phyloP scores from a whole-genome alignment of 2,113 vertebrate genomes.

The Tursiops truncatus region DNA sequence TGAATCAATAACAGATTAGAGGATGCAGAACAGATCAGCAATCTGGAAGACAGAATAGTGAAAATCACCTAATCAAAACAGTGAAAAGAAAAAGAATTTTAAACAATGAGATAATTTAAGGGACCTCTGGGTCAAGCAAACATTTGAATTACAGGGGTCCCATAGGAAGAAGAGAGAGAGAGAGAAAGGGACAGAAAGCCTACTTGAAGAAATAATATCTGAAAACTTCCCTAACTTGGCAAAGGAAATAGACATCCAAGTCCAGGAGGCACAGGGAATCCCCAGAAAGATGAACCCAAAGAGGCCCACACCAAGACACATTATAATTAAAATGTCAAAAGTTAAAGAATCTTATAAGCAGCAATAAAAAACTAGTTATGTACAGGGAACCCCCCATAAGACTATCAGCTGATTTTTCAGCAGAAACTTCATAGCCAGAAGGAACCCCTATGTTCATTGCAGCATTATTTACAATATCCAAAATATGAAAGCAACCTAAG shows the following conservation, averaged over 20 bases:
- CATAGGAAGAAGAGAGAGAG: background rate
- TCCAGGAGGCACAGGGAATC: background rate
- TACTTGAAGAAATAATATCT: background rate
- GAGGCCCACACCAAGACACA: background rate
- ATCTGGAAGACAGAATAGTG: background rate
- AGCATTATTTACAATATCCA: too few species aligned
- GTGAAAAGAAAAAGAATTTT: background rate
- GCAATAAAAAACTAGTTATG: background rate
- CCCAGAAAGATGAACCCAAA: background rate
- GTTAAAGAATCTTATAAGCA: background rate
- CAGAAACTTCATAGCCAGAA: background rate
- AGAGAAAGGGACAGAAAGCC: background rate
- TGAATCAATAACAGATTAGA: background rate
- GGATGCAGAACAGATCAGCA: background rate
- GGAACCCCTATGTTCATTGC: background rate
- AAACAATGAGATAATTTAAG: background rate
- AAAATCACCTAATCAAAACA: background rate
- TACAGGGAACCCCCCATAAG: background rate
- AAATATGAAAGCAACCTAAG: too few species aligned
- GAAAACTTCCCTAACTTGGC: background rate
- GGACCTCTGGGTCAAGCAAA: background rate
- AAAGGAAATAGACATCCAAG: background rate
- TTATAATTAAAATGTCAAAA: background rate
- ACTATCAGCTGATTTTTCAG: background rate
- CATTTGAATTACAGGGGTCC: background rate